A percentile compares a stretch with the other conserved stretches of the same genome.
phyloP scores from a whole-genome alignment of 2,797 vertebrate species.

The Iguana delicatissima region DNA sequence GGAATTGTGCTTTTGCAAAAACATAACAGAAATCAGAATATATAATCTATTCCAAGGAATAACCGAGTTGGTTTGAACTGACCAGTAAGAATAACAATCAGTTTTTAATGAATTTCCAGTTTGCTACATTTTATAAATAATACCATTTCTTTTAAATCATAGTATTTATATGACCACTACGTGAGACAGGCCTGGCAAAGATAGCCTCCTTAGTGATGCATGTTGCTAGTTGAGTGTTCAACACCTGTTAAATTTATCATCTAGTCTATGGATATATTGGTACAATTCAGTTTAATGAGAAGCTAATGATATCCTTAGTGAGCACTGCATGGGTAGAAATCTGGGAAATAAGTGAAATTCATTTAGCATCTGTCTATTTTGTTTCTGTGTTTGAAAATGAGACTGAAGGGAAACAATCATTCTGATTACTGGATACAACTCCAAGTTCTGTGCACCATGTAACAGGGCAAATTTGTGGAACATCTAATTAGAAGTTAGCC shows the following conservation, averaged over 20 bases:
- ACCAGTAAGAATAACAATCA: neutral
- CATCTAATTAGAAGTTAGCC: neutral
- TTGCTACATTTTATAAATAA: conserved; percentile 9
- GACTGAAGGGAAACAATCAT: neutral
- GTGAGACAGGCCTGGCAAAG: conserved; percentile 13
- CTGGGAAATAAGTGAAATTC: conserved; percentile 8
- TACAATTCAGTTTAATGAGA: neutral
- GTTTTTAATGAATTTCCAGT: neutral
- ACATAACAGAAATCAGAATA: neutral
- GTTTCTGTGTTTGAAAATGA: conserved; percentile 9
- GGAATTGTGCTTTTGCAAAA: conserved; percentile 30
- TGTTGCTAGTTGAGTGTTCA: conserved; percentile 28
- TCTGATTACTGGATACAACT: conserved; percentile 18
- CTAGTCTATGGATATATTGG: neutral
- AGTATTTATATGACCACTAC: neutral
- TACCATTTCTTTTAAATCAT: conserved; percentile 44
- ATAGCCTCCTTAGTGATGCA: neutral
- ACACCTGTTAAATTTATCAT: neutral
- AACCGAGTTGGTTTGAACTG: conserved; percentile 27
- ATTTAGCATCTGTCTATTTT: conserved; percentile 10
- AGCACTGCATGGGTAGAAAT: neutral
- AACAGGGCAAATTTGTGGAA: neutral
- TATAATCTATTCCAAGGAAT: conserved; percentile 21
- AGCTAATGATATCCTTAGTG: neutral
- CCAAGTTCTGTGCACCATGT: neutral